Conservation (phyloP, 1,140 invertebrate genomes). For the Drosophila lacertosa region DNA sequence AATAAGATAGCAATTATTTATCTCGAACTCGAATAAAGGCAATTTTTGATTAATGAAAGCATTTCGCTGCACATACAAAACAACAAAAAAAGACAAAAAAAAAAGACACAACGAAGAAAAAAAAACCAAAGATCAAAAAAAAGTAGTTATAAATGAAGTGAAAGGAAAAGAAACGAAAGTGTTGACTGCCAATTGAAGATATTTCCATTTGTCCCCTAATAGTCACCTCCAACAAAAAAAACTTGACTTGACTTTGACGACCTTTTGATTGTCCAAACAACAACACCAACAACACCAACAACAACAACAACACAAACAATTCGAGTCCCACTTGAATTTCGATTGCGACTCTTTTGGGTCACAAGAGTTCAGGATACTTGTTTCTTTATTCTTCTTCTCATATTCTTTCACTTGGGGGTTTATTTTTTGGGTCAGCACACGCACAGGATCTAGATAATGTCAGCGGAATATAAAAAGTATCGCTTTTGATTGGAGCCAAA, state of each 20-base stretch:
- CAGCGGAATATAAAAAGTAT: too few relatives aligned
- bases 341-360: slow-evolving; percentile 1
- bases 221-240: slow-evolving; percentile 12
- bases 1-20: slow-evolving; percentile 82
- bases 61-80: slow-evolving; percentile 51
- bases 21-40: slow-evolving; percentile 56
- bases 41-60: slow-evolving; percentile 79
- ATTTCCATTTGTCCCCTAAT: slow-evolving; percentile 60
- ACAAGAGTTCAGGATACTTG: not conserved
- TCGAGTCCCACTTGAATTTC: slow-evolving; percentile 17
- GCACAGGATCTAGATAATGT: too few relatives aligned
- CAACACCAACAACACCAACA: slow-evolving; percentile 12
- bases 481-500: too few relatives aligned
- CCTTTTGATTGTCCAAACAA: slow-evolving; percentile 39
- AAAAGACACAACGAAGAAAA: not conserved
- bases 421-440: too few relatives aligned
- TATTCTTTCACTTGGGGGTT: too few relatives aligned
- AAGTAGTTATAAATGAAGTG: slow-evolving; percentile 35
- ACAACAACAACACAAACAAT: slow-evolving; percentile 12
- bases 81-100: not conserved
- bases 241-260: slow-evolving; percentile 28
- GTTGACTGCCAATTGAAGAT: slow-evolving; percentile 66
- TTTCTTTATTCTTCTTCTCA: not conserved
- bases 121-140: slow-evolving; percentile 4
- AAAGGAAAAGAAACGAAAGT: slow-evolving; percentile 74